Base-by-base conservation (phyloP, 2,888 invertebrate species). In the Scelioninae gen. 1 region DNA sequence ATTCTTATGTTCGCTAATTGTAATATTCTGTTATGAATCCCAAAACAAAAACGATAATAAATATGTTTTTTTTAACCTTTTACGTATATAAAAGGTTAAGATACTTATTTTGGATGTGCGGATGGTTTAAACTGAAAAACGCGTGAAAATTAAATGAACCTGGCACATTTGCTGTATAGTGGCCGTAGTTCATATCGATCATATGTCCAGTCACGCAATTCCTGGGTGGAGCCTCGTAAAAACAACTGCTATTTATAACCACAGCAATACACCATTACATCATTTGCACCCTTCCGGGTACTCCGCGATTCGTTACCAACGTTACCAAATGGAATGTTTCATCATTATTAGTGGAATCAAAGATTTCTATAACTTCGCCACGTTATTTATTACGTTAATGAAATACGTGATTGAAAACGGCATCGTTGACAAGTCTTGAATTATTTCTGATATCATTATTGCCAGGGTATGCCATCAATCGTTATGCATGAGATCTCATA, bases 131-230 rank as follows among this genome's bases (percentile, higher is more conserved):
- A 56, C 66, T 66, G 31, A 65, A 79, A 79, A 78, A 77, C 16
- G 29, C 69, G 55, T 56, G 71, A 55, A 79, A 79, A 76, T 55
- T 65, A 69, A 83, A 76, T 56, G 71, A 76, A 60, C 58, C 76
- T 49, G 76, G 75, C 83, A 72, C 68, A 40, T 83, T 78, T 55
- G 45, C 69, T 51, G 34, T 51, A 38, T 5, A 55, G 43, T 63
- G 71, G 38, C 55, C 68, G 77, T 75, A 68, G 78, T 79, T 83
- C 77, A 84, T 88, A 89, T 89, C 87, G 88, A 89, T 89, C 88
- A 89, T 84, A 79, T 84, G 84, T 79, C 65, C 65, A 85, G 89
- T 89, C 89, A 90, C 89, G 89, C 89, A 86, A 89, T 84, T 85
- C 74, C 75, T 86, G 87, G 88, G 88, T 85, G 86, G 87, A 86